Conservation (phyloP, 2,888 invertebrate genomes). For the Hirtodrosophila histrioides region DNA sequence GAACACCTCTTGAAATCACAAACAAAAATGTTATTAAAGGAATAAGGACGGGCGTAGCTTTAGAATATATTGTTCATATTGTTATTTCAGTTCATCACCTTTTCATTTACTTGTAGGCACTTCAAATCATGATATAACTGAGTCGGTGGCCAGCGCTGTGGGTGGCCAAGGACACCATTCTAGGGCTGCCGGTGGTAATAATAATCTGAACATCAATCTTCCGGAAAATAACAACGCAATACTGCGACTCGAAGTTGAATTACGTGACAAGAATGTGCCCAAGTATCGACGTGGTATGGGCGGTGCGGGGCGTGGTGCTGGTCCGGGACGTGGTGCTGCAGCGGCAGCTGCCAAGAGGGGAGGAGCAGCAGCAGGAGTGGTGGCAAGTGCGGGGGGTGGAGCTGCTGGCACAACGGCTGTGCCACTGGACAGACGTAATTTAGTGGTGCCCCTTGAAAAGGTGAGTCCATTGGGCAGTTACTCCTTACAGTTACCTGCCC, state of each 20-base stretch:
- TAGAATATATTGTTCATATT: too few species aligned
- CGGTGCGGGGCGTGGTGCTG: conserved; percentile 84
- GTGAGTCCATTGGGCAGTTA: conserved; percentile 62
- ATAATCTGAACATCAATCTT: conserved; percentile 85
- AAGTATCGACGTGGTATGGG: conserved; percentile 83
- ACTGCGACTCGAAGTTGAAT: conserved; percentile 84
- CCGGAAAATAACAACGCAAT: conserved; percentile 84
- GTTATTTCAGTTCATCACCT: conserved; percentile 30
- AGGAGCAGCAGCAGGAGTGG: conserved; percentile 33
- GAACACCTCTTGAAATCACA: too few species aligned
- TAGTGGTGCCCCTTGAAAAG: conserved; percentile 89
- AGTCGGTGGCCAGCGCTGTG: conserved; percentile 36
- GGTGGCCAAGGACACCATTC: conserved; percentile 46
- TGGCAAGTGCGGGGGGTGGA: conserved; percentile 61
- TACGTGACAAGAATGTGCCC: conserved; percentile 85
- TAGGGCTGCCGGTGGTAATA: conserved; percentile 63
- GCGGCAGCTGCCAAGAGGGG: conserved; percentile 41
- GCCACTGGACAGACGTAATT: conserved; percentile 84
- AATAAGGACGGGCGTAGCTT: too few species aligned
- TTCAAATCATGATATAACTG: conserved; percentile 68
- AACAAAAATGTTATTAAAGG: too few species aligned
- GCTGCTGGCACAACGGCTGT: conserved; percentile 59
- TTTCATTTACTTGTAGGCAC: conserved; percentile 64
- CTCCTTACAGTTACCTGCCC: not conserved
- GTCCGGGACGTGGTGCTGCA: conserved; percentile 83